Evolutionary conservation across 2,113 vertebrate species (phyloP).

Genomic region (Verasper variegatus): DNA sequence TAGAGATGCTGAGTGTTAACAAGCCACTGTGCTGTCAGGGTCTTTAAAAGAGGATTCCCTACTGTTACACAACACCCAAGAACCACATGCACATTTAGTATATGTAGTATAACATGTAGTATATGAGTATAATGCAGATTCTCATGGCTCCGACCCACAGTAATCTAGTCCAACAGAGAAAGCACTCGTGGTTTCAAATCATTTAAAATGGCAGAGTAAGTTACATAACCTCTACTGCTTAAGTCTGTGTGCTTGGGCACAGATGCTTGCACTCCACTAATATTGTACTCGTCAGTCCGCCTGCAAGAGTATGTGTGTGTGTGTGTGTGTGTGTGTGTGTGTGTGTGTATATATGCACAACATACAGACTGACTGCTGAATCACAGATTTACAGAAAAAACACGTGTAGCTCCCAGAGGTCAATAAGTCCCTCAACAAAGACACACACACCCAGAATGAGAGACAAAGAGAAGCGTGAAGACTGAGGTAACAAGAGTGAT

Average conservation of each 20-base stretch:
- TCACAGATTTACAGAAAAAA: slow-evolving; percentile 47
- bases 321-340: too few species aligned
- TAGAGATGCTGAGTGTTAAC: neutral
- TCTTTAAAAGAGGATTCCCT: slow-evolving; percentile 50
- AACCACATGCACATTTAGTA: slow-evolving; percentile 23
- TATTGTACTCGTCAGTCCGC: slow-evolving; percentile 55
- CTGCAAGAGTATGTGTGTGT: slow-evolving; percentile 16
- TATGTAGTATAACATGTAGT: slow-evolving; percentile 26
- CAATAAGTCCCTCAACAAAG: neutral
- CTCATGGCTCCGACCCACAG: slow-evolving; percentile 37
- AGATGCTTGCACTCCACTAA: slow-evolving; percentile 68
- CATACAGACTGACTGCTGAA: slow-evolving; percentile 48
- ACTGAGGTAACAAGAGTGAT: slow-evolving; percentile 20
- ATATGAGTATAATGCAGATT: slow-evolving; percentile 32
- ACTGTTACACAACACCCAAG: slow-evolving; percentile 32
- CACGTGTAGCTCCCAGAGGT: slow-evolving; percentile 39
- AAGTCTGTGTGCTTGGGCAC: slow-evolving; percentile 63
- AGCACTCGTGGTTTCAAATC: slow-evolving; percentile 68
- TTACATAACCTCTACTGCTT: slow-evolving; percentile 78
- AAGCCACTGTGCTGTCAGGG: slow-evolving; percentile 2
- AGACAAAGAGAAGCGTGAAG: slow-evolving; percentile 9
- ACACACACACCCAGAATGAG: neutral
- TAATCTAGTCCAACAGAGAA: slow-evolving; percentile 55
- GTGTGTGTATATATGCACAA: slow-evolving; percentile 25
- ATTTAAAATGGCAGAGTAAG: slow-evolving; percentile 76